Evolutionary conservation across 2,113 vertebrate genomes (phyloP), one percentile per base, ranked within the genome.

Genomic region (Suricata suricatta): DNA sequence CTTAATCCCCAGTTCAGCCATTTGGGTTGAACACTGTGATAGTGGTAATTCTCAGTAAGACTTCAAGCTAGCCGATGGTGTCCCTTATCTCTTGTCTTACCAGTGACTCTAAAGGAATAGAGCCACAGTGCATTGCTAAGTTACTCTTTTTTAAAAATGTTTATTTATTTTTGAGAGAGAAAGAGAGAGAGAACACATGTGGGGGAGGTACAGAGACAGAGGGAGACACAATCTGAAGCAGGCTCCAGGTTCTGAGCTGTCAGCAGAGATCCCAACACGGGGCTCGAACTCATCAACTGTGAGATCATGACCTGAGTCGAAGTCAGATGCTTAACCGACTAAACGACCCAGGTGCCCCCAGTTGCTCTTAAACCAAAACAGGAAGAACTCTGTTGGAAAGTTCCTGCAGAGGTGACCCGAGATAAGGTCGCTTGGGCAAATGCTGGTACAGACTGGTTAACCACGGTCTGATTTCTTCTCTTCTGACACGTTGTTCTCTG

Each of bases 11-110:
- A 96, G 47, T 63, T 96, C 79, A 97, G 90, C 93, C 85, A n/a
- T 93, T 93, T 96, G 91, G 95, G 91, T 95, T 98, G 97, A 95
- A 98, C 97, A 97, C 72, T 82, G 79, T 71, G 93, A 85, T 90
- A 94, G 41, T 52, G 27, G 77, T 86, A 96, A 90, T 95, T 93
- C 93, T 88, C 84, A 96, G 81, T 76, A 85, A 81, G 66, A 93
- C 93, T 97, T 68, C 23, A 97, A 93, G 95, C 93, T 92, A 97
- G 95, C 97, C 66, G 8, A 80, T 38, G 84, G 97, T 98, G 85
- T 96, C 86, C 89, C 89, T 97, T 33, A 0, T 84, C 87, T 98
- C 89, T 97, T 41, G 0, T 86, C 88, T 98, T 66, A 95, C 94
- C 63, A 93, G 93, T 72, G 7, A n/a, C 85, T 96, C 88, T 84